A percentile compares a stretch with the other conserved stretches of the same genome.
These are phyloP conservation scores for Crepidodera aurea DNA, from an alignment of 2,888 invertebrate species.

Conservation along the genomic window DNA sequence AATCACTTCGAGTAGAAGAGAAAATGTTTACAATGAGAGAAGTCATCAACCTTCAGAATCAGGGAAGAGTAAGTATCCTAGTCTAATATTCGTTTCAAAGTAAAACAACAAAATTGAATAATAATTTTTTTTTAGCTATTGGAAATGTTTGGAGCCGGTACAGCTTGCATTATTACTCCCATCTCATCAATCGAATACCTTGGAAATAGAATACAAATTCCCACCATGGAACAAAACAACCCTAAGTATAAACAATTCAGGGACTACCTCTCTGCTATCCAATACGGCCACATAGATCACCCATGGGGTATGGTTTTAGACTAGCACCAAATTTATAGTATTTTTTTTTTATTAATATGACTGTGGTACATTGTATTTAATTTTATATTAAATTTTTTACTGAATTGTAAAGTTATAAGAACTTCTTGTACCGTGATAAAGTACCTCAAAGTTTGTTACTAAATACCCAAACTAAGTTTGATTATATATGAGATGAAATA, in stretches of 20 bases:
- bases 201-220: slow-evolving; percentile 72
- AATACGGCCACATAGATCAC: slow-evolving; percentile 85
- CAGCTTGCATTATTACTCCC: slow-evolving; percentile 94
- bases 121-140: slow-evolving; percentile 70
- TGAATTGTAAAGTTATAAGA: slow-evolving; percentile 2
- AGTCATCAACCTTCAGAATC: slow-evolving; percentile 74
- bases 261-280: slow-evolving; percentile 84
- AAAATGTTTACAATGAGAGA: slow-evolving; percentile 85
- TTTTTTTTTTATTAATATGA: slow-evolving; percentile 25
- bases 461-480: too few relatives aligned
- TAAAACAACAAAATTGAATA: too few relatives aligned
- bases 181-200: slow-evolving; percentile 85
- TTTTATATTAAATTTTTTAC: slow-evolving; percentile 8
- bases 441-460: too few relatives aligned
- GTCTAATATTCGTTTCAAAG: too few relatives aligned
- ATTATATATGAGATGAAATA: too few relatives aligned
- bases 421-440: too few relatives aligned
- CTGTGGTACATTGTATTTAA: slow-evolving; percentile 34
- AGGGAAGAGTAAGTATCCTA: slow-evolving; percentile 77
- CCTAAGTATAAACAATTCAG: slow-evolving; percentile 79
- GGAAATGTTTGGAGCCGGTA: slow-evolving; percentile 98
- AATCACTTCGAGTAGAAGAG: slow-evolving; percentile 84
- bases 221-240: slow-evolving; percentile 76
- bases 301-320: slow-evolving; percentile 79
- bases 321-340: slow-evolving; percentile 45